Evolutionary conservation across 2,797 vertebrate genomes (phyloP).

Genomic region (Pachyuromys duprasi): DNA sequence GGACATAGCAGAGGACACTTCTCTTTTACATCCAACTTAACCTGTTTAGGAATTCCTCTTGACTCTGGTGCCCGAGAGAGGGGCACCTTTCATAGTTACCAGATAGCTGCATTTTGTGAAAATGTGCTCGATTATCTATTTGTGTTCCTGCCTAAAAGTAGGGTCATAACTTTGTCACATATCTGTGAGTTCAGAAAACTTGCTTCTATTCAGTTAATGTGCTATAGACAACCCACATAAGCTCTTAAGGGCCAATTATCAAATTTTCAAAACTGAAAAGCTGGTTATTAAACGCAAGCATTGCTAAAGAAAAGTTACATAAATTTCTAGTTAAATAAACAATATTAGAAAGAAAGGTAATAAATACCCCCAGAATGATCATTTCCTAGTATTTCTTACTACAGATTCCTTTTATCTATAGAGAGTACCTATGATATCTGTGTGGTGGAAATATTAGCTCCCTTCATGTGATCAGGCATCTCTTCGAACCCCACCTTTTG

Average conservation of each 20-base stretch:
- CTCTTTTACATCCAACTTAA: constrained; percentile 23
- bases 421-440: neutral
- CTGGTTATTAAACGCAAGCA: neutral
- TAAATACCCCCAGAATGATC: constrained; percentile 13
- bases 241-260: constrained; percentile 6
- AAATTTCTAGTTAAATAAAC: constrained; percentile 37
- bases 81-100: constrained; percentile 11
- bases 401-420: neutral
- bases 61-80: neutral
- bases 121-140: neutral
- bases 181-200: constrained; percentile 3
- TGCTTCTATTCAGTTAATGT: neutral
- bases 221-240: neutral
- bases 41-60: constrained; percentile 58
- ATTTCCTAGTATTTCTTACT: neutral
- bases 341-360: constrained; percentile 25
- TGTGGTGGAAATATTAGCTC: neutral
- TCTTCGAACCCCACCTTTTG: neutral
- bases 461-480: neutral
- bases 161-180: neutral
- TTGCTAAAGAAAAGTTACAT: constrained; percentile 38
- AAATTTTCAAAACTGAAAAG: constrained; percentile 13
- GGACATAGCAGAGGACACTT: neutral
- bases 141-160: constrained; percentile 26
- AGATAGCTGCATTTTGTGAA: neutral